Base-by-base conservation (phyloP, 1,140 invertebrate species). In the Nymphalis io region DNA sequence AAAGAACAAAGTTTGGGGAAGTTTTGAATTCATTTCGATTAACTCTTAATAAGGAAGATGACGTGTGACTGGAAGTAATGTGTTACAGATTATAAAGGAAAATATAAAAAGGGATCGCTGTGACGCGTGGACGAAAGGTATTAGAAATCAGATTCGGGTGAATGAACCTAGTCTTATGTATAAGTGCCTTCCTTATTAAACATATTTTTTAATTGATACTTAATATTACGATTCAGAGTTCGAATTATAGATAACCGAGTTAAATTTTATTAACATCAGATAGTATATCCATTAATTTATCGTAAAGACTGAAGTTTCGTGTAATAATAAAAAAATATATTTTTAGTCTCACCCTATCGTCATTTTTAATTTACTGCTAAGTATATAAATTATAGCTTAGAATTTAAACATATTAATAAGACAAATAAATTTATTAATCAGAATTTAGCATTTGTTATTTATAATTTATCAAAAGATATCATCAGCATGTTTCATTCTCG, bases 11-110 rank as follows among this genome's bases (percentile, higher is more conserved):
- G 67, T 91, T 88, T 73, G 76, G 85, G 18, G 84, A 83, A 75
- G 89, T 91, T 16, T 73, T 91, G 38, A 89, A 90, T 73, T 90
- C 88, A 12, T 83, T 91, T 61, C 62, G 81, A 66, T 74, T 89
- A 72, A 87, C 82, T 81, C 74, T 88, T 39, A 83, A 87, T 42
- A 84, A 83, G 67, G 86, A 85, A 18, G 88, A 91, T 48, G 57
- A 78, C 23, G 82, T 88, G 8, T 51, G 18, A 51, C 46, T 2
- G 15, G 5, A 42, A 16, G 44, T 16, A 46, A 16, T 16, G 15
- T n/a, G 44, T 48, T 16, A 48, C 27, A 33, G 21, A 27, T 53
- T 1, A 57, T 53, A 1, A 6, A 53, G 8, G 12, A 11, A 12
- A 53, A 53, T 21, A 42, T 2, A 11, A 39, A 1, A 55, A 60